Evolutionary conservation across 2,797 vertebrate species (phyloP).

Genomic region (Bryconaethiops microstoma): DNA sequence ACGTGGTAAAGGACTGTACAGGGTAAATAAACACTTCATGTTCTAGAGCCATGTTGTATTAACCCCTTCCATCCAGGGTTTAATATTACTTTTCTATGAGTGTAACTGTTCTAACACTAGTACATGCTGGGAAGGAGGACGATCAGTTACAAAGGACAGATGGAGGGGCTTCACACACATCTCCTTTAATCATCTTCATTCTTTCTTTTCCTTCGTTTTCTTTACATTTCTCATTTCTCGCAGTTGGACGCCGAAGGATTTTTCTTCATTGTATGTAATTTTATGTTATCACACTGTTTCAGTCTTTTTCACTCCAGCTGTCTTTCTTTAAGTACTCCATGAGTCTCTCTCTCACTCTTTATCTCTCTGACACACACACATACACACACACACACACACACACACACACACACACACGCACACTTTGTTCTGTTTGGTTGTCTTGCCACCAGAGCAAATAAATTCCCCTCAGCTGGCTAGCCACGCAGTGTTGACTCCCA

Average conservation of each 20-base stretch:
- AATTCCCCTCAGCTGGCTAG: constrained; percentile 68
- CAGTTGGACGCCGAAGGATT: not conserved
- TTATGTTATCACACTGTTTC: constrained; percentile 10
- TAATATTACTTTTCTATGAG: not conserved
- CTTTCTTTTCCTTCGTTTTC: constrained; percentile 2
- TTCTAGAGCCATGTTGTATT: not conserved
- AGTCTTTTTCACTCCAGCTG: constrained; percentile 9
- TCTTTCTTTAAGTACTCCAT: not conserved
- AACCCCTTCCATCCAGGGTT: not conserved
- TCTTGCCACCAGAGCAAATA: constrained; percentile 68
- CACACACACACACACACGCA: constrained; percentile 16
- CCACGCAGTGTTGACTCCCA: constrained; percentile 54
- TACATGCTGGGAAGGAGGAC: constrained; percentile 36
- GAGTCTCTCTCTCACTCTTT: constrained; percentile 19
- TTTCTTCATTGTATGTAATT: constrained; percentile 14
- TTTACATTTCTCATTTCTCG: not conserved
- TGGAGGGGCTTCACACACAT: constrained; percentile 12
- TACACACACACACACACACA: constrained; percentile 39
- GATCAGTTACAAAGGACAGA: constrained; percentile 34
- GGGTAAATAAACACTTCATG: not conserved
- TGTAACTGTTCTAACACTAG: constrained; percentile 1
- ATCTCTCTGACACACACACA: constrained; percentile 16
- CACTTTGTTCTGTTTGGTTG: constrained; percentile 60
- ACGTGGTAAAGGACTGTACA: not conserved
- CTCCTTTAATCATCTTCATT: constrained; percentile 40